Conservation (phyloP, 1,140 invertebrate genomes). For the Polypedilum pembai region DNA sequence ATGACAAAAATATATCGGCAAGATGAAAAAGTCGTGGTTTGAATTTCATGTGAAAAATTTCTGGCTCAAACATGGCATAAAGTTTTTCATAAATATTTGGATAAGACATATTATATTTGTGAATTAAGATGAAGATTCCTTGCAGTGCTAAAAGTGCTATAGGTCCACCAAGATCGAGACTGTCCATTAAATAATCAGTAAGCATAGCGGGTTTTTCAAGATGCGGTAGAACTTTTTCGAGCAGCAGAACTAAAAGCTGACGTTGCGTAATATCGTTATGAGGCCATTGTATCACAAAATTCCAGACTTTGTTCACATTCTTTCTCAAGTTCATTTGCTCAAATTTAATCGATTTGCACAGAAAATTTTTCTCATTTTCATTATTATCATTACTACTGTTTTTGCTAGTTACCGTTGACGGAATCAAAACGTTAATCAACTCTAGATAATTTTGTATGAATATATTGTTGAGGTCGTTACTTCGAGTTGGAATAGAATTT, state of each 20-base stretch:
- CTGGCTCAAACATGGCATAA: constrained; percentile 84
- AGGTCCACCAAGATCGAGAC: constrained; percentile 76
- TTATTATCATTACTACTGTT: constrained; percentile 37
- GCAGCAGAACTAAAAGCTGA: constrained; percentile 68
- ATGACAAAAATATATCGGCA: constrained; percentile 83
- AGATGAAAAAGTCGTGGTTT: constrained; percentile 79
- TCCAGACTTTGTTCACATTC: constrained; percentile 61
- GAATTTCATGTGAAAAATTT: constrained; percentile 85
- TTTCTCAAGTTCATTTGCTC: constrained; percentile 42
- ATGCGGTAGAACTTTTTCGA: constrained; percentile 74
- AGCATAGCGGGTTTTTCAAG: constrained; percentile 73
- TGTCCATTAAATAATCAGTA: constrained; percentile 89
- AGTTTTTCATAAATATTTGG: constrained; percentile 91
- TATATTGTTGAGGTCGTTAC: constrained; percentile 50
- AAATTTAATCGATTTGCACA: constrained; percentile 44
- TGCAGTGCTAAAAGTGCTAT: constrained; percentile 85
- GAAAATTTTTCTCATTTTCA: constrained; percentile 43
- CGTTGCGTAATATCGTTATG: constrained; percentile 62
- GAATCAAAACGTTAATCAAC: constrained; percentile 54
- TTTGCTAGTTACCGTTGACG: constrained; percentile 36
- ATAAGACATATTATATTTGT: constrained; percentile 89
- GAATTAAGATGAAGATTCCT: constrained; percentile 84
- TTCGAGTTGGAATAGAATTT: constrained; percentile 44
- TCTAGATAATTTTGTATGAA: constrained; percentile 65
- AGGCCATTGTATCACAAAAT: constrained; percentile 59